A percentile compares a stretch with the other conserved stretches of the same genome.
Evolutionary conservation across 2,888 invertebrate genomes (phyloP).

Genomic region (Pachymerium ferrugineum): DNA sequence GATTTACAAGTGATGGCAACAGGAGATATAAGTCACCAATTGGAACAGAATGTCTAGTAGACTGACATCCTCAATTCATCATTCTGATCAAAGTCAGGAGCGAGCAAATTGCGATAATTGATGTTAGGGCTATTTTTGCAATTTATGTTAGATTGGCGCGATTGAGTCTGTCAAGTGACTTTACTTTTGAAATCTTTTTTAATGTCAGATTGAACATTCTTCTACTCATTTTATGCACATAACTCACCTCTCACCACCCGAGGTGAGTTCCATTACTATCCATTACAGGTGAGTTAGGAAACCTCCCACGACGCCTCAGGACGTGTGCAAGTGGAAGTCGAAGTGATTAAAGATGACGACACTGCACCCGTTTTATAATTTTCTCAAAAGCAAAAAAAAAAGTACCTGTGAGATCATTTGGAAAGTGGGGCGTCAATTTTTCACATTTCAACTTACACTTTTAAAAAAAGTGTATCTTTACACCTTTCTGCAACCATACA

Average conservation of each 20-base stretch:
- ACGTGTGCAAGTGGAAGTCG: conserved; percentile 1
- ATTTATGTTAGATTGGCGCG: background rate
- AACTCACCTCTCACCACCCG: background rate
- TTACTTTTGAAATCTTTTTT: no score
- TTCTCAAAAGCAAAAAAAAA: no score
- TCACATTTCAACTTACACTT: no score
- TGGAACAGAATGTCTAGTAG: background rate
- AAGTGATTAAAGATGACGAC: background rate
- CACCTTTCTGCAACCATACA: no score
- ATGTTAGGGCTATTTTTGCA: background rate
- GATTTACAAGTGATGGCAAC: background rate
- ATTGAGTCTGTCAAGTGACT: background rate
- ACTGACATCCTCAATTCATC: background rate
- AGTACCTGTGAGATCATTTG: no score
- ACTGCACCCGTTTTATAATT: no score
- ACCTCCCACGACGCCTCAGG: background rate
- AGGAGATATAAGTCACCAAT: conserved; percentile 2
- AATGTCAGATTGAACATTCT: no score
- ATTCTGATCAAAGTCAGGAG: background rate
- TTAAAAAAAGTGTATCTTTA: no score
- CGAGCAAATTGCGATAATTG: background rate
- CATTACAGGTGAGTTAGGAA: conserved; percentile 3
- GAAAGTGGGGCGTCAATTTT: no score
- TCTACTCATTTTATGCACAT: background rate
- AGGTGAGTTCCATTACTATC: background rate